Conservation (phyloP, 2,888 invertebrate genomes). For the Ophioninae sp. region DNA sequence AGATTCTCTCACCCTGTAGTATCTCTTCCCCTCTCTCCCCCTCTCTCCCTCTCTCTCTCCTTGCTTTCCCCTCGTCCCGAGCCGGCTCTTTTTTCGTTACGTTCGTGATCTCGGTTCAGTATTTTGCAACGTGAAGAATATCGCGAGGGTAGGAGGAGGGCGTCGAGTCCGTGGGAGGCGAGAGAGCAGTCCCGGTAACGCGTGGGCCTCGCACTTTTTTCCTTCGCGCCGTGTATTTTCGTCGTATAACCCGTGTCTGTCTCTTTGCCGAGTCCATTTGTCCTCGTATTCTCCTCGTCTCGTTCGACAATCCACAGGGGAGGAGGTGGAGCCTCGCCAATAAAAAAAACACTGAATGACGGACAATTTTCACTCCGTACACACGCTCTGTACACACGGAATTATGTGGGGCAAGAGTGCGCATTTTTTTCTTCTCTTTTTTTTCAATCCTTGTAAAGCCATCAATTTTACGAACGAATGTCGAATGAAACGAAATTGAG, state of each 20-base stretch:
- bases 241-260: conserved; percentile 27
- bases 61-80: background rate
- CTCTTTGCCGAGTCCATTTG: conserved; percentile 71
- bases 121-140: conserved; percentile 48
- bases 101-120: conserved; percentile 21
- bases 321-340: background rate
- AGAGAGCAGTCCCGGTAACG: conserved; percentile 62
- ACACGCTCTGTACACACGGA: too few species aligned
- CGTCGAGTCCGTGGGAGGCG: conserved; percentile 71
- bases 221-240: conserved; percentile 32
- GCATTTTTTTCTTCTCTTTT: too few species aligned
- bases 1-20: conserved; percentile 47
- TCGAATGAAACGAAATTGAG: too few species aligned
- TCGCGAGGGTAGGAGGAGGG: conserved; percentile 45
- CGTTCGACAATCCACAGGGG: conserved; percentile 28
- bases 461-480: too few species aligned
- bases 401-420: too few species aligned
- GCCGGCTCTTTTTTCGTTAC: conserved; percentile 20
- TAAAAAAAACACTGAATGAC: background rate
- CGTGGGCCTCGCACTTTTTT: conserved; percentile 67
- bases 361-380: too few species aligned
- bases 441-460: too few species aligned
- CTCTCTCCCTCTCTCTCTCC: too few species aligned
- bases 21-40: conserved; percentile 5
- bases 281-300: conserved; percentile 68